Conservation (phyloP, 2,797 vertebrate genomes). For the Hephaestus fuliginosus region DNA sequence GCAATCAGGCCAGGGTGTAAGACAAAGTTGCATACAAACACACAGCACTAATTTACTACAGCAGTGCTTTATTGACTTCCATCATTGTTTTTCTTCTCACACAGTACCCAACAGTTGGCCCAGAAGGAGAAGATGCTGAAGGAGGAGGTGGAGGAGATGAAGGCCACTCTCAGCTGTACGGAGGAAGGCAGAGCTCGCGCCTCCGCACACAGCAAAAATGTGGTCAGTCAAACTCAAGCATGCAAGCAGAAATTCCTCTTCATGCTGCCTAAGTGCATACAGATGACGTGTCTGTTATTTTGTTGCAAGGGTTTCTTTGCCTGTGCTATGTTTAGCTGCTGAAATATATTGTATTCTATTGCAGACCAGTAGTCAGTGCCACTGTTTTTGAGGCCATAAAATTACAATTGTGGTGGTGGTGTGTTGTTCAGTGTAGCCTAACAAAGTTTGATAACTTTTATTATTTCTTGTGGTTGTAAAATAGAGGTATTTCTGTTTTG, state of each 20-base stretch:
- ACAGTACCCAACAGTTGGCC: conserved; percentile 89
- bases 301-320: not conserved
- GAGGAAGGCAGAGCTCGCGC: conserved; percentile 87
- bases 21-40: not conserved
- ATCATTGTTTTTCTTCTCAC: not conserved
- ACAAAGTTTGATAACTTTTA: not conserved
- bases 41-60: not conserved
- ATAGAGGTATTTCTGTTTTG: not conserved
- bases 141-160: conserved; percentile 94
- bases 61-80: not conserved
- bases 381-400: not conserved
- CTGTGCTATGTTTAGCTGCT: not conserved
- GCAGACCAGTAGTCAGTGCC: not conserved
- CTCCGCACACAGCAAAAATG: conserved; percentile 86
- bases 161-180: conserved; percentile 83
- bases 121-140: conserved; percentile 89
- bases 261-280: not conserved
- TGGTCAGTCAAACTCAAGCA: conserved; percentile 81
- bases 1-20: conserved; percentile 87
- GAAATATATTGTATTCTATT: not conserved
- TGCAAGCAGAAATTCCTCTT: not conserved
- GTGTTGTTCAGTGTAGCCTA: not conserved
- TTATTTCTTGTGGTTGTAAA: not conserved
- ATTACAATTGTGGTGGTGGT: not conserved
- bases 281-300: not conserved